phyloP scores from a whole-genome alignment of 2,113 vertebrate genomes.

The Neoarius graeffei region DNA sequence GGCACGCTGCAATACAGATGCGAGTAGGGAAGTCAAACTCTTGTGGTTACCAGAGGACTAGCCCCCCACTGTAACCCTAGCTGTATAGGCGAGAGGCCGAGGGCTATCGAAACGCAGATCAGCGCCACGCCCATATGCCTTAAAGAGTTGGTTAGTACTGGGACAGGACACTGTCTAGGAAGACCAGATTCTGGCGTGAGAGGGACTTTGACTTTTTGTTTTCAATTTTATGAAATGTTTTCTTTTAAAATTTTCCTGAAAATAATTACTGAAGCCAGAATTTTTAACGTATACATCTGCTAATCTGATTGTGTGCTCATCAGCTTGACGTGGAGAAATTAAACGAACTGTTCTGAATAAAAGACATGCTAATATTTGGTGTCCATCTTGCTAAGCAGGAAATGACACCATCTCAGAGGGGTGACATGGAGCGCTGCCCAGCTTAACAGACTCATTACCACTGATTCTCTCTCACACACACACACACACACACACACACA shows the following conservation, averaged over 20 bases:
- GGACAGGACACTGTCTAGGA: no score
- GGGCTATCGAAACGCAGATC: no score
- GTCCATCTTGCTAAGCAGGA: neutral
- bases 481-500: neutral
- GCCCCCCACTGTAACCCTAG: no score
- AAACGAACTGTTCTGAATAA: neutral
- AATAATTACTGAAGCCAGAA: neutral
- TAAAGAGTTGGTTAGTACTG: no score
- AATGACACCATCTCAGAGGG: conserved; percentile 27
- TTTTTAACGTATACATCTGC: neutral
- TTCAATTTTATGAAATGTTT: no score
- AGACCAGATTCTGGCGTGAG: no score
- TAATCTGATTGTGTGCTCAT: conserved; percentile 7
- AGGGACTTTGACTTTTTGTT: no score
- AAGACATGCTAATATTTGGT: neutral
- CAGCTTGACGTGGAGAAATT: neutral
- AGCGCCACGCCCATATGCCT: no score
- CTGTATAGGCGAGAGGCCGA: no score
- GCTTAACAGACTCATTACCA: conserved; percentile 34
- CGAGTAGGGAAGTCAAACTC: no score
- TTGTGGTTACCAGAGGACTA: no score
- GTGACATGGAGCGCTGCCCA: conserved; percentile 14
- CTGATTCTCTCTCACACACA: conserved; percentile 7
- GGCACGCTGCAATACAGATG: no score
- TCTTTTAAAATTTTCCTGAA: neutral